Conservation (phyloP, 2,888 invertebrate genomes). For the Acleris literana region DNA sequence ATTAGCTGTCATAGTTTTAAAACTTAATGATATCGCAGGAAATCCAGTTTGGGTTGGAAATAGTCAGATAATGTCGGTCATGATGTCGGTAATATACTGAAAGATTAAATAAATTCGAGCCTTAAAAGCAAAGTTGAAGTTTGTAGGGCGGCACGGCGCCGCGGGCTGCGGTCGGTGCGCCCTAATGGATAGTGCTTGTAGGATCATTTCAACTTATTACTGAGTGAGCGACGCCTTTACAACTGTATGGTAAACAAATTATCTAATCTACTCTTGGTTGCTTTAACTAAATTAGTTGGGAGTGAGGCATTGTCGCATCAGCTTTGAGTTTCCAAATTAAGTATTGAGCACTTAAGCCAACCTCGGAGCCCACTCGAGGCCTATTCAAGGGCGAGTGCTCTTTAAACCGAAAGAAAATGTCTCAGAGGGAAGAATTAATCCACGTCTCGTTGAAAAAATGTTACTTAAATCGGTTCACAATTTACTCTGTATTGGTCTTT, state of each 20-base stretch:
- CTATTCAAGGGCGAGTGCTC: slow-evolving; percentile 52
- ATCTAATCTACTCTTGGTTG: slow-evolving; percentile 30
- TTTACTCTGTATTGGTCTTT: slow-evolving; percentile 46
- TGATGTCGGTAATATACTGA: slow-evolving; percentile 46
- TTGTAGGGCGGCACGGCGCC: slow-evolving; percentile 31
- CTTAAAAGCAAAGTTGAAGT: slow-evolving; percentile 60
- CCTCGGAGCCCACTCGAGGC: slow-evolving; percentile 47
- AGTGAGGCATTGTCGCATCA: slow-evolving; percentile 44
- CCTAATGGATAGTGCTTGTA: slow-evolving; percentile 42
- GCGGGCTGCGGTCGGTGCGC: slow-evolving; percentile 17
- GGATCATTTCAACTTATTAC: slow-evolving; percentile 24
- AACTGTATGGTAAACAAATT: slow-evolving; percentile 20
- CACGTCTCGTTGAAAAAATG: slow-evolving; percentile 49
- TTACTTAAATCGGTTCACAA: slow-evolving; percentile 48
- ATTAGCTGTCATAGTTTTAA: slow-evolving; percentile 41
- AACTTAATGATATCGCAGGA: slow-evolving; percentile 1
- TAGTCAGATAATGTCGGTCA: slow-evolving; percentile 49
- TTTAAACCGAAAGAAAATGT: slow-evolving; percentile 53
- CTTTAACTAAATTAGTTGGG: slow-evolving; percentile 32
- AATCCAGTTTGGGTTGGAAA: slow-evolving; percentile 43
- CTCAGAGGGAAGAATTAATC: slow-evolving; percentile 52
- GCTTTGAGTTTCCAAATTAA: slow-evolving; percentile 46
- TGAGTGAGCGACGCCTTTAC: slow-evolving; percentile 18
- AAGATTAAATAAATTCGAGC: slow-evolving; percentile 54
- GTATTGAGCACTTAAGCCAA: slow-evolving; percentile 50